Evolutionary conservation across 2,797 vertebrate genomes (phyloP).

Genomic region (Sebastes matsubarae): DNA sequence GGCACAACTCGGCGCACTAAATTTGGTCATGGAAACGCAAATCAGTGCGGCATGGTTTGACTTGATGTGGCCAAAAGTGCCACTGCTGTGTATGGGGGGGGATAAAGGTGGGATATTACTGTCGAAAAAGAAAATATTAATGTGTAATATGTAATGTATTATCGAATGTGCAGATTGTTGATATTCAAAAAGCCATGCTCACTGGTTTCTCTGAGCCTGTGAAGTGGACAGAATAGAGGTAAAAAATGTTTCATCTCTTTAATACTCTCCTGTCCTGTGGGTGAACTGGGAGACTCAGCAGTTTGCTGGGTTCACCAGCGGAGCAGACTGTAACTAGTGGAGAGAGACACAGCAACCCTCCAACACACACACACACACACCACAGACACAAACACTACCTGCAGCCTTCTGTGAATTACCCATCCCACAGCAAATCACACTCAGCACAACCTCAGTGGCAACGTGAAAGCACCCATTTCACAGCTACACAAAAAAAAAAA

Average conservation of each 20-base stretch:
- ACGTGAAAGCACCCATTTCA: constrained; percentile 32
- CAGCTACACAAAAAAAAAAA: constrained; percentile 6
- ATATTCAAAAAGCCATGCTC: not conserved
- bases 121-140: too few relatives aligned
- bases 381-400: constrained; percentile 2
- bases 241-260: not conserved
- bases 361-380: not conserved
- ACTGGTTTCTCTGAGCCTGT: not conserved
- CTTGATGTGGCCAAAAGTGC: not conserved
- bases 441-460: constrained; percentile 4
- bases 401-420: constrained; percentile 25
- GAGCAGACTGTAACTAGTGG: constrained; percentile 12
- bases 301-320: constrained; percentile 11
- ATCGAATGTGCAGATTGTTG: not conserved
- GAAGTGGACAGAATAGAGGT: not conserved
- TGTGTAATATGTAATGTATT: too few relatives aligned
- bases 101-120: too few relatives aligned
- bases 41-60: not conserved
- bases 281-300: constrained; percentile 22
- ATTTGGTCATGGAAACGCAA: not conserved
- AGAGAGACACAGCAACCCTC: not conserved
- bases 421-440: constrained; percentile 32
- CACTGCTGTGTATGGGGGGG: too few relatives aligned
- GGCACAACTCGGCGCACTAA: too few relatives aligned
- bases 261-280: not conserved